A percentile compares a stretch with the other conserved stretches of the same genome.
Conservation (phyloP, 2,113 vertebrate genomes). For the Sceloporus undulatus region DNA sequence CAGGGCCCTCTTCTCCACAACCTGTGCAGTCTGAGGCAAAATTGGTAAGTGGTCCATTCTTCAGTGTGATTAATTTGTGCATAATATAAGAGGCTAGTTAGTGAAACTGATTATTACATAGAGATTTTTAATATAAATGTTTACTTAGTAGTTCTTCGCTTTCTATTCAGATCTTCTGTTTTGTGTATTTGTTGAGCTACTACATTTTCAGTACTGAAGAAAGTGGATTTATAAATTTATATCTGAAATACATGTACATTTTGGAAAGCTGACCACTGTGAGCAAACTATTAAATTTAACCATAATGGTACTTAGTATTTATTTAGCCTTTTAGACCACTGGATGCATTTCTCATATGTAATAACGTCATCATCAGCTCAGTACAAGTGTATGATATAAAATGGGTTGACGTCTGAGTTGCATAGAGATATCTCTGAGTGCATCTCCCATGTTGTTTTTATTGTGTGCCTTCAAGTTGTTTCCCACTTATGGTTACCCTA, state of each 20-base stretch:
- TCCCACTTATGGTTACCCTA: too few relatives aligned
- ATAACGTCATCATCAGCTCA: background rate
- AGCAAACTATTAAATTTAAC: background rate
- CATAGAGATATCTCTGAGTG: background rate
- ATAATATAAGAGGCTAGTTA: constrained; percentile 17
- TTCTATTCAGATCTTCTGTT: constrained; percentile 48
- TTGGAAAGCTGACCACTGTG: background rate
- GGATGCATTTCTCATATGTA: background rate
- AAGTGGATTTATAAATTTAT: constrained; percentile 16
- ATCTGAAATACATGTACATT: constrained; percentile 41
- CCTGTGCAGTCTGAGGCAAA: constrained; percentile 97
- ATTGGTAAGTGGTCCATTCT: constrained; percentile 88
- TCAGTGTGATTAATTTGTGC: constrained; percentile 51
- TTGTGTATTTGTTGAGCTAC: constrained; percentile 16
- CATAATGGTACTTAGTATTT: background rate
- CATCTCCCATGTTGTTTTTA: background rate
- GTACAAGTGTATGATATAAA: background rate
- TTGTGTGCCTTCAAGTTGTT: too few relatives aligned
- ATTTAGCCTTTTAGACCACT: constrained; percentile 29
- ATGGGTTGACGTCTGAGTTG: background rate
- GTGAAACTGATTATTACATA: constrained; percentile 50
- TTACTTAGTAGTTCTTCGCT: constrained; percentile 18
- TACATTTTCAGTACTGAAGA: constrained; percentile 1
- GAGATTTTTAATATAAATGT: constrained; percentile 39
- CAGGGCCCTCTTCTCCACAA: constrained; percentile 95